Evolutionary conservation across 2,888 invertebrate genomes (phyloP), one percentile per base, ranked within the genome.

Genomic region (Polyploca ridens): DNA sequence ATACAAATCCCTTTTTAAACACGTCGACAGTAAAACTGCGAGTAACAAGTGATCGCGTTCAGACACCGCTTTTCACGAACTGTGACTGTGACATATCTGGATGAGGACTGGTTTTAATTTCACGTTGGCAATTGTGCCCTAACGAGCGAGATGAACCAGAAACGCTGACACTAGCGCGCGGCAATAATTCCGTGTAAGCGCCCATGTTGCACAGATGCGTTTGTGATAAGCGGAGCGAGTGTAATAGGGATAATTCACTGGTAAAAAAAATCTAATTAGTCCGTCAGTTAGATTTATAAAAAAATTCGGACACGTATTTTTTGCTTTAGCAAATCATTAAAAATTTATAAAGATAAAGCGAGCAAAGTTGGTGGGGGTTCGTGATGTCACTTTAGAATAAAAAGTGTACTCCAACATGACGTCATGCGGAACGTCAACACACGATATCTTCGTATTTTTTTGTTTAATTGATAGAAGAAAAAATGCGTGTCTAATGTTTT

Each of bases 81-180:
- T 54, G 54, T 54, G 16, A 54, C 54, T 54, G 54, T 54, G 16
- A 54, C 54, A 54, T 54, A 54, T 54, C 54, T 54, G 54, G 54
- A 54, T 54, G 54, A 54, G 54, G 58, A 58, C 33, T 7, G 84
- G 85, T 89, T 90, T 91, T 91, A 90, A 91, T 91, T 89, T 86
- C 83, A 85, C 83, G 82, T 87, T 87, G 84, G 84, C 88, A 85
- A 88, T 87, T 86, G 89, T 87, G 82, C 84, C 81, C 89, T 91
- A 92, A 91, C 90, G 91, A 91, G 90, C 74, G 82, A 89, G 88
- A 89, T 90, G 89, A 87, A 86, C 86, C 87, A 84, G 88, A 91
- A 92, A 84, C 80, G 92, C 93, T 93, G 93, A 93, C 93, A 91
- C 83, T 88, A 88, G 93, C 90, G 86, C 75, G 81, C 88, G 84